Percentiles rank a stretch among this genome's conserved stretches.
phyloP scores from a whole-genome alignment of 2,797 vertebrate species.

The Mormyrops attenuatus region DNA sequence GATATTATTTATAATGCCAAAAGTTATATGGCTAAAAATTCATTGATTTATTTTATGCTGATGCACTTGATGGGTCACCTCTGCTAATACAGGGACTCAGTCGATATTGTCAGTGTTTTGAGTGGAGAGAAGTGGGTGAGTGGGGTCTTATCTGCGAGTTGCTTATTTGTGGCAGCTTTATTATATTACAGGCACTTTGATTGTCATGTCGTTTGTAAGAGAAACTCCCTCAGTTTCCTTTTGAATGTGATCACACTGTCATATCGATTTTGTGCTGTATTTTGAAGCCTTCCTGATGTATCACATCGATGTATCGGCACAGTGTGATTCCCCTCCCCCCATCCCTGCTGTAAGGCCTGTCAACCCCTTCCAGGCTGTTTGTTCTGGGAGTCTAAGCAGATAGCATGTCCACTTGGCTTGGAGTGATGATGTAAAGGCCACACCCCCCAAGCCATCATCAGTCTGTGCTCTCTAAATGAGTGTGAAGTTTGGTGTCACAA shows the following conservation, averaged over 20 bases:
- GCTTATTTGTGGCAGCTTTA: not conserved
- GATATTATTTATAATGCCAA: not conserved
- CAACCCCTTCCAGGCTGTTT: not conserved
- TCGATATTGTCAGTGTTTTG: not conserved
- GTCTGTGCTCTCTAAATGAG: not conserved
- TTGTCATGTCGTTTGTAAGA: not conserved
- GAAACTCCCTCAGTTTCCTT: not conserved
- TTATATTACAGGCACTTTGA: not conserved
- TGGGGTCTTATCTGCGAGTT: not conserved
- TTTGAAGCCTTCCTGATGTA: not conserved
- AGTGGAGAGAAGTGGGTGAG: not conserved
- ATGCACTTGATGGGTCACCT: not conserved
- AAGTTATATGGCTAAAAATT: not conserved
- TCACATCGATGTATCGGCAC: not conserved
- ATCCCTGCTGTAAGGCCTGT: not conserved
- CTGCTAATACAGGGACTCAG: not conserved
- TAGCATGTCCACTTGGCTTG: not conserved
- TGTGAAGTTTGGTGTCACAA: not conserved
- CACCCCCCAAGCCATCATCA: not conserved
- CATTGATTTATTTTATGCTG: not conserved
- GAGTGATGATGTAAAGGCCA: not conserved
- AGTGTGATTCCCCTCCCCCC: not conserved
- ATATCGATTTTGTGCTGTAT: not conserved
- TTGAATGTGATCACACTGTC: not conserved
- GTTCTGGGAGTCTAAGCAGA: not conserved